Conservation (phyloP, 1,140 invertebrate species). For the Octopus bimaculoides region DNA sequence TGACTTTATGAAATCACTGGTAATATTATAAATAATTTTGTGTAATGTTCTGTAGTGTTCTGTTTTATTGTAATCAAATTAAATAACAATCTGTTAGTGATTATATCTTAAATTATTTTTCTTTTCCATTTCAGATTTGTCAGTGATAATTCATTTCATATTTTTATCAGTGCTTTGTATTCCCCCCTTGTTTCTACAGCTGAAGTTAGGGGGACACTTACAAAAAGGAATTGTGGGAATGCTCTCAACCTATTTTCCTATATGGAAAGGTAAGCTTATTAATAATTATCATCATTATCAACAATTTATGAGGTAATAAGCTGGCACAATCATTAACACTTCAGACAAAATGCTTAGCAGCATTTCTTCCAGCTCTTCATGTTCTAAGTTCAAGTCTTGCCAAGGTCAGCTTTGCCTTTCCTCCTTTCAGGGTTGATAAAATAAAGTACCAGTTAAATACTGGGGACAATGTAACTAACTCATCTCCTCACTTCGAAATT, state of each 20-base stretch:
- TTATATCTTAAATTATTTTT: constrained; percentile 1
- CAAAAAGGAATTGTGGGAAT: constrained; percentile 46
- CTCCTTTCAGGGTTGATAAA: no score
- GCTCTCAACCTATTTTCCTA: constrained; percentile 39
- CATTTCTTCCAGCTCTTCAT: no score
- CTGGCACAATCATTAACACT: no score
- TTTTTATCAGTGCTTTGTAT: constrained; percentile 38
- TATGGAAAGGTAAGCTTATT: constrained; percentile 38
- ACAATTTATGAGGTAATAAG: no score
- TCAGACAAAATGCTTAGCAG: no score
- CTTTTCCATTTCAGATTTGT: constrained; percentile 35
- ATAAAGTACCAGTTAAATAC: no score
- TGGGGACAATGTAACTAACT: no score
- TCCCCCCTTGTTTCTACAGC: constrained; percentile 42
- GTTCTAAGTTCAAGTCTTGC: no score
- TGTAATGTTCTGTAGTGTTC: no score
- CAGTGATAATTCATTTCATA: constrained; percentile 37
- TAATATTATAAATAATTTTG: background rate
- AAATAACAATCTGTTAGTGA: background rate
- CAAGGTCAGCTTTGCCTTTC: no score
- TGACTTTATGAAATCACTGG: background rate
- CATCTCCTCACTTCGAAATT: no score
- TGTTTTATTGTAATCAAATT: background rate
- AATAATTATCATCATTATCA: no score
- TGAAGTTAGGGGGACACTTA: constrained; percentile 46